Conservation (phyloP, 2,113 vertebrate genomes). For the Otis tarda region DNA sequence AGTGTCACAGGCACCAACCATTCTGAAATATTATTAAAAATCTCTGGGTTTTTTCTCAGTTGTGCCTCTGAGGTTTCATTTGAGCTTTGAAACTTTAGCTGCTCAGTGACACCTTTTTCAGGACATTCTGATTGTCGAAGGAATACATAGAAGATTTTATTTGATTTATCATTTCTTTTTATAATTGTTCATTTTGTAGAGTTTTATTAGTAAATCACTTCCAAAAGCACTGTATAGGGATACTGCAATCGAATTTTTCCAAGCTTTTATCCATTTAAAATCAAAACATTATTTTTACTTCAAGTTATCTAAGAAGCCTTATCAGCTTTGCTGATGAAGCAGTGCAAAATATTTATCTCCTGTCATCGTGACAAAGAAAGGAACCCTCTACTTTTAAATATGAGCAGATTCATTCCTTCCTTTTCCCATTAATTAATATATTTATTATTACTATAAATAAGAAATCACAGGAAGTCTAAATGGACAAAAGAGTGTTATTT, state of each 20-base stretch:
- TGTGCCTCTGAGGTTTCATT: neutral
- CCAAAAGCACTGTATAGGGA: neutral
- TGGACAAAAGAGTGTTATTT: neutral
- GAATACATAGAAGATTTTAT: neutral
- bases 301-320: neutral
- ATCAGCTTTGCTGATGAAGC: neutral
- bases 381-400: neutral
- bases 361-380: neutral
- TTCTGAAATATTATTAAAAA: conserved; percentile 9
- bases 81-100: conserved; percentile 2
- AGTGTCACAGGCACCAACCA: neutral
- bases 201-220: neutral
- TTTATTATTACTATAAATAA: neutral
- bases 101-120: neutral
- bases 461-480: neutral
- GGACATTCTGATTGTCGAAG: neutral
- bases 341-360: neutral
- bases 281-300: neutral
- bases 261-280: neutral
- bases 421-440: neutral
- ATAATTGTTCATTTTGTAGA: neutral
- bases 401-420: accelerated
- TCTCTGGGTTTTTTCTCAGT: neutral
- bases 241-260: neutral
- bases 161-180: neutral